These are phyloP conservation scores for Apantesis nais DNA, from an alignment of 2,888 invertebrate species.

Conservation along the genomic window DNA sequence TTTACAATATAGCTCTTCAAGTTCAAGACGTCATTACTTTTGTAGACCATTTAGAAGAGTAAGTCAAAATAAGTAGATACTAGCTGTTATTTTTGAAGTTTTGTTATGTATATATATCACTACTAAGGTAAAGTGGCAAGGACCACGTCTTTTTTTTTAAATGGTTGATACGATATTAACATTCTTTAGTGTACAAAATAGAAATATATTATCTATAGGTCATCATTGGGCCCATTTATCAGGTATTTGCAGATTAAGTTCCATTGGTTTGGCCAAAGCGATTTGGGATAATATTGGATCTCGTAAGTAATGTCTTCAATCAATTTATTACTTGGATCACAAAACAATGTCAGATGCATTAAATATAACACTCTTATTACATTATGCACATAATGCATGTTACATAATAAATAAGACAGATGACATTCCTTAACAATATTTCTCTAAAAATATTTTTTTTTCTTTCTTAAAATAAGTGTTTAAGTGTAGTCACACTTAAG, in stretches of 20 bases:
- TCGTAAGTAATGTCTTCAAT: background rate
- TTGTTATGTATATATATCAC: background rate
- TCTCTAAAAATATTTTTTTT: no score
- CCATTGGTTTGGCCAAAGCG: background rate
- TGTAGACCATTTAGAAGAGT: background rate
- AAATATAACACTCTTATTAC: background rate
- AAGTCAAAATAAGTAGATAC: background rate
- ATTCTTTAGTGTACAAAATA: background rate
- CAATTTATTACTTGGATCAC: slow-evolving; percentile 6
- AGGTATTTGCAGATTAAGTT: background rate
- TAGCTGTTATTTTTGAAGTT: background rate
- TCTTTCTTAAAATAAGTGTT: no score
- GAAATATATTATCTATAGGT: background rate
- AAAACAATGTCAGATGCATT: background rate
- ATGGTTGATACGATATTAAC: background rate
- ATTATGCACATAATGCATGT: slow-evolving; percentile 4
- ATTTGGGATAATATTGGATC: background rate
- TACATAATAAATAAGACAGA: slow-evolving; percentile 5
- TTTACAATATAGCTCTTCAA: background rate
- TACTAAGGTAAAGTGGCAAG: background rate
- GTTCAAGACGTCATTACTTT: background rate
- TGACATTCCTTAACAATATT: background rate
- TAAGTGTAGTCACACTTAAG: no score
- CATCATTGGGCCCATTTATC: background rate
- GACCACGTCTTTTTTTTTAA: background rate